Conservation (phyloP, 1,140 invertebrate genomes). For the Lepidostoma basale region DNA sequence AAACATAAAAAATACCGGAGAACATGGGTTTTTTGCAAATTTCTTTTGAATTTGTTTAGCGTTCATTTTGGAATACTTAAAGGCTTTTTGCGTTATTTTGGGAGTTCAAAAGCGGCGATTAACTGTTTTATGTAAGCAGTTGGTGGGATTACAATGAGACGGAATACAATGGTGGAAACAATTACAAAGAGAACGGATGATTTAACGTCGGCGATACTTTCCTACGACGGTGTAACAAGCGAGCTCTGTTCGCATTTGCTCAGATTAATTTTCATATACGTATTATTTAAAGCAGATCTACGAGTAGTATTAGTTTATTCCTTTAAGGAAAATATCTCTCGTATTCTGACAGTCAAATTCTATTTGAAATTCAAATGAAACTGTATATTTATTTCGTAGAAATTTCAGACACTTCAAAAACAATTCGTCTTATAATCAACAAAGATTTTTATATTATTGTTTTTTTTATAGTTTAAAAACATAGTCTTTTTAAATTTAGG, state of each 20-base stretch:
- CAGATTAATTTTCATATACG: not conserved
- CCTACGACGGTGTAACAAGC: not conserved
- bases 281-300: too few species aligned
- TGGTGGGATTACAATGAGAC: slow-evolving; percentile 33
- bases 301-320: too few species aligned
- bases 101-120: slow-evolving; percentile 45
- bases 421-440: too few species aligned
- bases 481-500: too few species aligned
- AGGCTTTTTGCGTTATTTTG: slow-evolving; percentile 44
- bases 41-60: slow-evolving; percentile 43
- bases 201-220: slow-evolving; percentile 29
- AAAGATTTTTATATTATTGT: too few species aligned
- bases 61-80: slow-evolving; percentile 43
- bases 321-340: too few species aligned
- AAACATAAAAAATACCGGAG: not conserved
- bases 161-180: slow-evolving; percentile 31
- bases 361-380: too few species aligned
- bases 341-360: too few species aligned
- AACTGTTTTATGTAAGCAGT: slow-evolving; percentile 44
- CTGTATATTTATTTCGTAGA: too few species aligned
- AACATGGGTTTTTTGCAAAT: slow-evolving; percentile 11
- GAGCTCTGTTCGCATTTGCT: not conserved
- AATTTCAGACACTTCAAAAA: too few species aligned
- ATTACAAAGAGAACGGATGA: slow-evolving; percentile 34
- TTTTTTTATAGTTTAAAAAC: too few species aligned